phyloP scores from a whole-genome alignment of 2,888 invertebrate species.

The Acrocyrtus sp. region DNA sequence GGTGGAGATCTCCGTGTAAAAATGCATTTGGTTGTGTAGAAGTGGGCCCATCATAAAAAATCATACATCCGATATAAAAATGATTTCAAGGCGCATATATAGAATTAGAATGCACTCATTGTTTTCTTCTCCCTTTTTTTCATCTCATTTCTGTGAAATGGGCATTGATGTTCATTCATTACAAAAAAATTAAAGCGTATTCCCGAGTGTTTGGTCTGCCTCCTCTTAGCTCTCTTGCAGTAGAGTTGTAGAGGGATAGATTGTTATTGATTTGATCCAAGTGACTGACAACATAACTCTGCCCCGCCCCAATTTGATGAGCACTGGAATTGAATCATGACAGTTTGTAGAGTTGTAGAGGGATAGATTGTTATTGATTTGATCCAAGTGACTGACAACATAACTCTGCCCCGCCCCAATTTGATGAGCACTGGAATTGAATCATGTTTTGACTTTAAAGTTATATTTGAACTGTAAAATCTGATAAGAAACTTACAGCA shows the following conservation, averaged over 20 bases:
- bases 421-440: slow-evolving; percentile 51
- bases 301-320: neutral
- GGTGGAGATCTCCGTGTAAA: slow-evolving; percentile 14
- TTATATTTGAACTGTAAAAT: slow-evolving; percentile 35
- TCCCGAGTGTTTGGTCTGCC: no score
- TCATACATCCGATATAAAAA: no score
- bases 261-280: slow-evolving; percentile 48
- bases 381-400: slow-evolving; percentile 51
- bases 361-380: slow-evolving; percentile 42
- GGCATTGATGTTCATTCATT: no score
- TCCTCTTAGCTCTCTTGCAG: no score
- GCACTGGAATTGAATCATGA: no score
- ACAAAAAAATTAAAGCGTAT: no score
- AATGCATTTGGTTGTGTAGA: slow-evolving; percentile 20
- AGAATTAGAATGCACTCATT: no score
- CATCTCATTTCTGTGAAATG: no score
- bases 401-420: slow-evolving; percentile 49
- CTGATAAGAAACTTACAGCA: slow-evolving; percentile 39
- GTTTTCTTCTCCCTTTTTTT: no score
- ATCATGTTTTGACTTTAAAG: slow-evolving; percentile 46
- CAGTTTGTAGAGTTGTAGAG: slow-evolving; percentile 7
- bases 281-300: slow-evolving; percentile 42
- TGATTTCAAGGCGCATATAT: no score
- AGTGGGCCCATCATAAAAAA: no score
- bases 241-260: no score